Conservation (phyloP, 1,140 invertebrate genomes). For the Arion vulgaris region DNA sequence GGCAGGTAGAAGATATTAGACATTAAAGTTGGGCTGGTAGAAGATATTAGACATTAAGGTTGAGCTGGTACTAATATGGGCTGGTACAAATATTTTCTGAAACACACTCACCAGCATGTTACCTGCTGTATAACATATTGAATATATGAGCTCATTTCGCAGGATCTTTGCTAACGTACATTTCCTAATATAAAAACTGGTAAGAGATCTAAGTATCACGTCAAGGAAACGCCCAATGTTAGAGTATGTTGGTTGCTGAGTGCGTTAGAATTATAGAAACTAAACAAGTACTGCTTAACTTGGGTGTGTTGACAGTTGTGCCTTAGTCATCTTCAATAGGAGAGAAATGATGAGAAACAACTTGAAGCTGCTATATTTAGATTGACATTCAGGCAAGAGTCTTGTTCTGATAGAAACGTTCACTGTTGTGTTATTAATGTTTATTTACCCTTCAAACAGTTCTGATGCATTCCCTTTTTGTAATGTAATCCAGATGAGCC, state of each 20-base stretch:
- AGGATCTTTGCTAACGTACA: not conserved
- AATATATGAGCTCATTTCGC: too few species aligned
- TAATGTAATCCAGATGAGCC: constrained; percentile 8
- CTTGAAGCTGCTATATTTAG: not conserved
- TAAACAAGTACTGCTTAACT: too few species aligned
- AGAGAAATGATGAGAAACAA: not conserved
- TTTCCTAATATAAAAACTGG: not conserved
- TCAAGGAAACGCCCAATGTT: not conserved
- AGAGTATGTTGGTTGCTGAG: too few species aligned
- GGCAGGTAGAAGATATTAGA: too few species aligned
- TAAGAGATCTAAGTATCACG: not conserved
- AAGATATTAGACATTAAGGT: too few species aligned
- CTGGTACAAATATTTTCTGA: too few species aligned
- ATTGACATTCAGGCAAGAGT: not conserved
- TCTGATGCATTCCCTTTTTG: not conserved
- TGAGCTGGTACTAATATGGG: too few species aligned
- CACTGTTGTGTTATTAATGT: constrained; percentile 2
- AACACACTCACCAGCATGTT: too few species aligned
- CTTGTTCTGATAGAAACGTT: not conserved
- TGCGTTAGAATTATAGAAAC: too few species aligned
- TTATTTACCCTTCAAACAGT: constrained; percentile 17
- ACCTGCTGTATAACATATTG: too few species aligned
- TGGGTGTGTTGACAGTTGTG: not conserved
- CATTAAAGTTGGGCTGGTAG: too few species aligned
- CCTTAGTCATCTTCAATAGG: not conserved